Evolutionary conservation across 2,888 invertebrate species (phyloP).

Genomic region (Thumatha senex): DNA sequence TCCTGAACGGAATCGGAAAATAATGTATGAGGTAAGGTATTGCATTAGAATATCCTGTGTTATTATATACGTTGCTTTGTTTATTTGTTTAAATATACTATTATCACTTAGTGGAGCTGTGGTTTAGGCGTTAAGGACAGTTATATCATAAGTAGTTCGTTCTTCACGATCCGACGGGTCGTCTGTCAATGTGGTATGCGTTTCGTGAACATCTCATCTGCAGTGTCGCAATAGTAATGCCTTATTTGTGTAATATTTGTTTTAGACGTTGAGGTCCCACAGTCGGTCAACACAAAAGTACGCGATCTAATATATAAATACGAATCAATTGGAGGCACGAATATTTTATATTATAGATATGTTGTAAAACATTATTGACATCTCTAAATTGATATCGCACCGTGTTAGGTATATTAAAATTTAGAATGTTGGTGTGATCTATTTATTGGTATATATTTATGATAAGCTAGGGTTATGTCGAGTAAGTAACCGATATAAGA

Average conservation of each 20-base stretch:
- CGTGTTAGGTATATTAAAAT: constrained; percentile 30
- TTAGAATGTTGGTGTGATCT: constrained; percentile 40
- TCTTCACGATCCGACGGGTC: neutral
- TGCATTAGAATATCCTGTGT: constrained; percentile 8
- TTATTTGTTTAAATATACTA: constrained; percentile 1
- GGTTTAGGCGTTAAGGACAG: constrained; percentile 23
- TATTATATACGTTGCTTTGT: neutral
- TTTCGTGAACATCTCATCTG: constrained; percentile 10
- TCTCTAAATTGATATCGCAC: constrained; percentile 26
- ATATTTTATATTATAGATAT: constrained; percentile 23
- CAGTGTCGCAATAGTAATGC: constrained; percentile 17
- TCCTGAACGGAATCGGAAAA: constrained; percentile 10
- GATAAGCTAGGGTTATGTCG: constrained; percentile 33
- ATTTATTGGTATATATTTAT: constrained; percentile 42
- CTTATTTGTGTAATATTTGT: constrained; percentile 13
- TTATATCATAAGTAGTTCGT: constrained; percentile 2
- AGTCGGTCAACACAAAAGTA: no score
- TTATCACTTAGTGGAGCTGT: constrained; percentile 13
- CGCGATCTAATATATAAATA: constrained; percentile 2
- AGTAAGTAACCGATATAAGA: constrained; percentile 26
- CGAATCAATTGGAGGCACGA: constrained; percentile 27
- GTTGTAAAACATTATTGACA: constrained; percentile 8
- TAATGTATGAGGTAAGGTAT: constrained; percentile 10
- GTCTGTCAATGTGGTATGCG: constrained; percentile 8
- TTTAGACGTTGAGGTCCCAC: neutral